Evolutionary conservation across 2,888 invertebrate species (phyloP).

Genomic region (Dolichomitus sp.): DNA sequence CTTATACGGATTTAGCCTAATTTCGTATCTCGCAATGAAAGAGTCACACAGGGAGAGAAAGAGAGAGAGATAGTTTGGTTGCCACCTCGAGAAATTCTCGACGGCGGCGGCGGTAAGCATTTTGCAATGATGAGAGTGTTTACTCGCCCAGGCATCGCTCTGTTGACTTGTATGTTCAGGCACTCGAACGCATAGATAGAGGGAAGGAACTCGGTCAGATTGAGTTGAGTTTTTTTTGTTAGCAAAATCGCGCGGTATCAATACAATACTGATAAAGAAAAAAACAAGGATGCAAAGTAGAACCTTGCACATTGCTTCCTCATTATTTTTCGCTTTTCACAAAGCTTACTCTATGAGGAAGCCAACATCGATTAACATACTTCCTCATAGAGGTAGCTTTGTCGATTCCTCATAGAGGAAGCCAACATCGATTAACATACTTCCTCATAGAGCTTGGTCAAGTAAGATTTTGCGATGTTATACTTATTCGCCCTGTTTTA

Average conservation of each 20-base stretch:
- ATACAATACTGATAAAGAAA: no score
- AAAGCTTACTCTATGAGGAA: no score
- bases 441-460: no score
- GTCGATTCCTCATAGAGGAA: no score
- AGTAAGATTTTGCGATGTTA: no score
- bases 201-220: slow-evolving; percentile 48
- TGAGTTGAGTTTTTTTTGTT: slow-evolving; percentile 47
- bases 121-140: slow-evolving; percentile 67
- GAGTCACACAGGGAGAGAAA: slow-evolving; percentile 48
- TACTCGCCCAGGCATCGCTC: slow-evolving; percentile 59
- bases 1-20: slow-evolving; percentile 77
- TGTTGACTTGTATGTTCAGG: slow-evolving; percentile 42
- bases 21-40: slow-evolving; percentile 72
- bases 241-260: slow-evolving; percentile 3
- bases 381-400: no score
- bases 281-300: no score
- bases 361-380: no score
- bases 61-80: slow-evolving; percentile 20
- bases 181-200: slow-evolving; percentile 38
- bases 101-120: slow-evolving; percentile 41
- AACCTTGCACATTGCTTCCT: no score
- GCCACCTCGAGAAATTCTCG: slow-evolving; percentile 69
- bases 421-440: no score
- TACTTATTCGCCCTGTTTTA: no score
- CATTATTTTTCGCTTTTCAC: no score